Conservation (phyloP, 2,113 vertebrate genomes). For the Manacus vitellinus region DNA sequence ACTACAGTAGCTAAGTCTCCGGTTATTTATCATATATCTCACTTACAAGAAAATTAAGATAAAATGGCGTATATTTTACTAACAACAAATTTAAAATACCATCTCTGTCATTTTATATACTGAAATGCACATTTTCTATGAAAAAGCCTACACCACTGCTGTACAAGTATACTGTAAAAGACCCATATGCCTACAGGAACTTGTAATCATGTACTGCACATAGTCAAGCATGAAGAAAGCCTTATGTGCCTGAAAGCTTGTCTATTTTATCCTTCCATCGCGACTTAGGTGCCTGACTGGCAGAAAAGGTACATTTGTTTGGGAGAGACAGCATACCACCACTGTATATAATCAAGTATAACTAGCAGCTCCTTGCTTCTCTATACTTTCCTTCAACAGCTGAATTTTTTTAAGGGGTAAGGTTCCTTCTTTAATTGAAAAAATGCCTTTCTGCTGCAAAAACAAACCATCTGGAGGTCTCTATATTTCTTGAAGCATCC, state of each 20-base stretch:
- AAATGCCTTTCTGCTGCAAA: background rate
- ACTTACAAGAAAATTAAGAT: background rate
- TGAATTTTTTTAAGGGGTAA: background rate
- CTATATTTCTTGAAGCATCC: background rate
- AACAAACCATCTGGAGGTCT: background rate
- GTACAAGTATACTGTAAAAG: background rate
- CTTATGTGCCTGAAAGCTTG: background rate
- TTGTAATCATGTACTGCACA: background rate
- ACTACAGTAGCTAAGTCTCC: background rate
- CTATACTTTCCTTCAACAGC: background rate
- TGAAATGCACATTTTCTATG: background rate
- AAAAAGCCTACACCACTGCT: background rate
- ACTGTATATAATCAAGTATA: background rate
- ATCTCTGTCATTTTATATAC: background rate
- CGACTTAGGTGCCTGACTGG: background rate
- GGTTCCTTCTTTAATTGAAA: background rate
- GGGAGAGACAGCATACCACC: background rate
- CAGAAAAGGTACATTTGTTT: background rate
- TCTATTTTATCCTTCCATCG: background rate
- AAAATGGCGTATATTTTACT: background rate
- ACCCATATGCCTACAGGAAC: fast-evolving
- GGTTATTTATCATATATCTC: background rate
- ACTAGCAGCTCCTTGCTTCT: background rate
- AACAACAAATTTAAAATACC: background rate
- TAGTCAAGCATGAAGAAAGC: background rate